A percentile compares a stretch with the other conserved stretches of the same genome.
Conservation (phyloP, 2,797 vertebrate species). For the Melanotaenia maccullochi region DNA sequence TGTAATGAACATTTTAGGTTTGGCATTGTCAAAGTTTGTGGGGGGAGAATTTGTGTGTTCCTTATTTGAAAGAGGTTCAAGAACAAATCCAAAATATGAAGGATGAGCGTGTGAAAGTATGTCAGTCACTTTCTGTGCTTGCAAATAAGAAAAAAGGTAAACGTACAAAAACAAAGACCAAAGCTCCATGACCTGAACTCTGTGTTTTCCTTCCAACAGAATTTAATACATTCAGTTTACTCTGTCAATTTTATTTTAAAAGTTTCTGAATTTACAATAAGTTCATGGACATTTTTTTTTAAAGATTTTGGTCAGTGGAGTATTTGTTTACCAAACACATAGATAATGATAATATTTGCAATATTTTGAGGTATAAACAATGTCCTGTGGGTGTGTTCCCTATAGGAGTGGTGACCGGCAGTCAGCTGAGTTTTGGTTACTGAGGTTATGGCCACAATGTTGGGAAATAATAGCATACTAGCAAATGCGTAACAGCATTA, state of each 20-base stretch:
- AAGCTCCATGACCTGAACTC: not conserved
- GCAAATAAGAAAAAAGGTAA: slow-evolving; percentile 1
- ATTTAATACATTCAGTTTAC: not conserved
- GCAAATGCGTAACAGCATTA: slow-evolving; percentile 36
- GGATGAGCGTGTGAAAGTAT: not conserved
- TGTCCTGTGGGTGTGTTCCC: slow-evolving; percentile 64
- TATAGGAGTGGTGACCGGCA: slow-evolving; percentile 70
- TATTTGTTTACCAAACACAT: slow-evolving; percentile 63
- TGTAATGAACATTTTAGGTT: slow-evolving; percentile 34
- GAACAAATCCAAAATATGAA: not conserved
- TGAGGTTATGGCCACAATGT: slow-evolving; percentile 48
- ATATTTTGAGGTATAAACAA: slow-evolving; percentile 67
- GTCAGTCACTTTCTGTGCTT: not conserved
- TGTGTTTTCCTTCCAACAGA: not conserved
- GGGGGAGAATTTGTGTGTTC: not conserved
- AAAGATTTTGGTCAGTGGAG: slow-evolving; percentile 38
- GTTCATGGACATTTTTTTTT: slow-evolving; percentile 23
- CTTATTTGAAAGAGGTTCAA: not conserved
- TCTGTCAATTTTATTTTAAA: slow-evolving; percentile 29
- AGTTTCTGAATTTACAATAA: slow-evolving; percentile 42
- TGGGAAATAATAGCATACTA: slow-evolving; percentile 48
- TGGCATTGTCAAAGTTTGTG: slow-evolving; percentile 1
- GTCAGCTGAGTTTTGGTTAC: slow-evolving; percentile 64
- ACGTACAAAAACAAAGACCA: not conserved
- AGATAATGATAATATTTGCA: slow-evolving; percentile 60